A percentile compares a stretch with the other conserved stretches of the same genome.
Conservation (phyloP, 2,797 vertebrate species). For the Meriones psammophilus region DNA sequence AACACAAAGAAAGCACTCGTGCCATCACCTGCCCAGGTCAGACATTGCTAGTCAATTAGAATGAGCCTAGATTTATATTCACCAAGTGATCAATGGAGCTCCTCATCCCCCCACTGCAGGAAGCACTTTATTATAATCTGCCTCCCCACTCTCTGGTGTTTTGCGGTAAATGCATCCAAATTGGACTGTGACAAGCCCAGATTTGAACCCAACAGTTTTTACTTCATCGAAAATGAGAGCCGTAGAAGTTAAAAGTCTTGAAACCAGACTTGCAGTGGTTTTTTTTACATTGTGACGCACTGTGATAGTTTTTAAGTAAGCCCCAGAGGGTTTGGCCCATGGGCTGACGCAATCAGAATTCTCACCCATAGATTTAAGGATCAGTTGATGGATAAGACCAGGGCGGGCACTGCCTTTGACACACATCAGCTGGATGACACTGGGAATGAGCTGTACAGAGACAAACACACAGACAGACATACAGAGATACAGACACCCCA, state of each 20-base stretch:
- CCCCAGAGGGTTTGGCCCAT: neutral
- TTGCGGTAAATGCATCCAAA: neutral
- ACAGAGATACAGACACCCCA: neutral
- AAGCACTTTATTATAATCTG: neutral
- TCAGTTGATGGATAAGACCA: neutral
- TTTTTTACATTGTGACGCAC: too few species aligned
- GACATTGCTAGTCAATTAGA: neutral
- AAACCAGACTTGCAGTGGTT: neutral
- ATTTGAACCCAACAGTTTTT: neutral
- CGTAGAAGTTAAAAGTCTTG: neutral
- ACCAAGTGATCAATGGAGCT: neutral
- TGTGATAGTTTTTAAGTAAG: neutral
- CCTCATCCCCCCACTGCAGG: neutral
- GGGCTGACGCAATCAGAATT: neutral
- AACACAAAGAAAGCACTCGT: neutral
- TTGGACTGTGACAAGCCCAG: neutral
- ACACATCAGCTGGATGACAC: neutral
- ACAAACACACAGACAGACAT: neutral
- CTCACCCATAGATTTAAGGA: neutral
- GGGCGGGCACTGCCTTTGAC: neutral
- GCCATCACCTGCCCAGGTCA: neutral
- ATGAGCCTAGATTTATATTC: neutral
- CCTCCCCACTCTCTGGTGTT: neutral
- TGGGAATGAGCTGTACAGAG: neutral
- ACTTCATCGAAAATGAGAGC: conserved; percentile 23